Conservation (phyloP, 2,113 vertebrate species). For the Himantopus leucocephalus region DNA sequence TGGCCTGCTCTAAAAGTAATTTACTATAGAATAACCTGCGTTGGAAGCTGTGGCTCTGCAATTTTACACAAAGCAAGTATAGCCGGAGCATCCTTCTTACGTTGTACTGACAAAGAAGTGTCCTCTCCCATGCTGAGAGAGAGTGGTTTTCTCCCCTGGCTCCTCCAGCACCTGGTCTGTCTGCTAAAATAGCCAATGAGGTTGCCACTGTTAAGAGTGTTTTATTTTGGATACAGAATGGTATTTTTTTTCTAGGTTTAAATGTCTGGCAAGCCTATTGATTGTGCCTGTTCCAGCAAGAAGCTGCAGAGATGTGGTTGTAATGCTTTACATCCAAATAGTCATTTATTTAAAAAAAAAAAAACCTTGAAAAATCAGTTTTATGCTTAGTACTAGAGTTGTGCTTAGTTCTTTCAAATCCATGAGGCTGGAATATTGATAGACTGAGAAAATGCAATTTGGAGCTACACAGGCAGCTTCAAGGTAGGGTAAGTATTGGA, state of each 20-base stretch:
- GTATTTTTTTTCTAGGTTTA: not conserved
- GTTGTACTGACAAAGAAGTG: not conserved
- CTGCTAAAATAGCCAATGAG: not conserved
- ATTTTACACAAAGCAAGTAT: not conserved
- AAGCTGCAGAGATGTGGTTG: not conserved
- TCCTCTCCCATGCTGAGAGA: not conserved
- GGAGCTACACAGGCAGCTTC: not conserved
- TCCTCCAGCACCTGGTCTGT: not conserved
- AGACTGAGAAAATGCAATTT: not conserved
- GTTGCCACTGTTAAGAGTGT: not conserved
- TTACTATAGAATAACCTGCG: not conserved
- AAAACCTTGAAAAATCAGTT: not conserved
- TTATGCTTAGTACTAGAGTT: not conserved
- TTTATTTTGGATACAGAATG: not conserved
- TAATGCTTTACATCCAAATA: not conserved
- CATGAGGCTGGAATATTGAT: not conserved
- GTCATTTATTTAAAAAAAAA: not conserved
- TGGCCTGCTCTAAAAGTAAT: not conserved
- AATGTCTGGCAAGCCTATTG: not conserved
- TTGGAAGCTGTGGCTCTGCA: not conserved
- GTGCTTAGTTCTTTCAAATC: not conserved
- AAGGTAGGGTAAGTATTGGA: not conserved
- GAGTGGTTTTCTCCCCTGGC: not conserved
- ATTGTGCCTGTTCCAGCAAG: not conserved
- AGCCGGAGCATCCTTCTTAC: not conserved